These are phyloP conservation scores for Oxycera nigricornis DNA, from an alignment of 2,888 invertebrate genomes.

Conservation along the genomic window DNA sequence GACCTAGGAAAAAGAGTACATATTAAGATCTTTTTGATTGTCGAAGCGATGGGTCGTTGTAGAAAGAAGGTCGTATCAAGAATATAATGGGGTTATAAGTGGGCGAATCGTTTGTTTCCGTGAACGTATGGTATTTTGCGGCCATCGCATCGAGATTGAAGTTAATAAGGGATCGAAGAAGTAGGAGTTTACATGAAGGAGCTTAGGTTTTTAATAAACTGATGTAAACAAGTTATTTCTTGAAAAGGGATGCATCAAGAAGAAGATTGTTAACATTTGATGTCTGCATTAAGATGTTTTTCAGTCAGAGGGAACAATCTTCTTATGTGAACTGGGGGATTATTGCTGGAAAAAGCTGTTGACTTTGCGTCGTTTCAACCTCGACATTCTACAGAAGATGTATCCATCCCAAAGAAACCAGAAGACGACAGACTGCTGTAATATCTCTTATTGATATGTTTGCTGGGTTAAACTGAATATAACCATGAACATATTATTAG, in stretches of 20 bases:
- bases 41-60: constrained; percentile 34
- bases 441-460: too few relatives aligned
- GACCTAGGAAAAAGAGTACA: constrained; percentile 24
- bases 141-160: neutral
- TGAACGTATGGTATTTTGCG: constrained; percentile 14
- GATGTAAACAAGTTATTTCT: constrained; percentile 19
- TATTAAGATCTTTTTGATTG: constrained; percentile 41
- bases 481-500: too few relatives aligned
- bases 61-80: constrained; percentile 16
- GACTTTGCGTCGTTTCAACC: too few relatives aligned
- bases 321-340: too few relatives aligned
- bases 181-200: neutral
- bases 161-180: neutral
- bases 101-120: constrained; percentile 34
- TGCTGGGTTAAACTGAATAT: too few relatives aligned
- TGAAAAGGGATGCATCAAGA: neutral
- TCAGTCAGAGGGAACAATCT: neutral
- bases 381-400: too few relatives aligned
- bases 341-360: neutral
- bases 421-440: too few relatives aligned
- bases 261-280: constrained; percentile 23
- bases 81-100: constrained; percentile 40
- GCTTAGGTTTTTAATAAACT: constrained; percentile 7
- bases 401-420: too few relatives aligned
- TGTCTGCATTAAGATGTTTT: constrained; percentile 18